Percentiles rank a stretch among this genome's conserved stretches.
Evolutionary conservation across 53 echinoderm and acorn worm species (phyloP).

Genomic region (Echinometra lucunter): DNA sequence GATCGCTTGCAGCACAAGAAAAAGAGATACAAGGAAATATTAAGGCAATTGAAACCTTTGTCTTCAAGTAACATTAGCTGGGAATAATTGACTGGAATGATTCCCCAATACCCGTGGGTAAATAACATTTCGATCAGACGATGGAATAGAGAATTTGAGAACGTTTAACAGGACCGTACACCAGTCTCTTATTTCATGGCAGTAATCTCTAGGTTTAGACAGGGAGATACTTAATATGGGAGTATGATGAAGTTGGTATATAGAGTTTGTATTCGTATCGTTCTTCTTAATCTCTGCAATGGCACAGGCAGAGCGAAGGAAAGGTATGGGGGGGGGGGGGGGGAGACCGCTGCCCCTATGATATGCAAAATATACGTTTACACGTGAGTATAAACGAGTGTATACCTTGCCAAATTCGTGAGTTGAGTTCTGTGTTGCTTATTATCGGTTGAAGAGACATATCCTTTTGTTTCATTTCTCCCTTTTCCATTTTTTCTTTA

Average conservation of each 20-base stretch:
- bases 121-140: constrained; percentile 21
- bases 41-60: neutral
- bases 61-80: constrained; percentile 40
- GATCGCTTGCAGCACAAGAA: neutral
- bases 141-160: neutral
- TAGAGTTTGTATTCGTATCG: neutral
- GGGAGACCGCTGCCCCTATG: neutral
- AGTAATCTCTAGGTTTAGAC: constrained; percentile 42
- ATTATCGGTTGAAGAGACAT: neutral
- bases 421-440: neutral
- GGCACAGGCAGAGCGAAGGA: neutral
- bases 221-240: constrained; percentile 19
- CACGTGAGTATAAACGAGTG: neutral
- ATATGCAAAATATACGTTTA: neutral
- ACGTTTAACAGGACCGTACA: neutral
- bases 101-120: constrained; percentile 30
- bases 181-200: neutral
- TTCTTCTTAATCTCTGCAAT: neutral
- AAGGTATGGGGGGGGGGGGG: neutral
- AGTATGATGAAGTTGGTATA: neutral
- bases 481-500: too few relatives aligned
- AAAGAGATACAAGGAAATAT: constrained; percentile 4
- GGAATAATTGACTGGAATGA: constrained; percentile 36
- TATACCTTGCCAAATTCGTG: neutral
- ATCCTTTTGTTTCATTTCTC: neutral